Evolutionary conservation across 1,140 invertebrate species (phyloP), one percentile per base, ranked within the genome.

Genomic region (Eumeta japonica): DNA sequence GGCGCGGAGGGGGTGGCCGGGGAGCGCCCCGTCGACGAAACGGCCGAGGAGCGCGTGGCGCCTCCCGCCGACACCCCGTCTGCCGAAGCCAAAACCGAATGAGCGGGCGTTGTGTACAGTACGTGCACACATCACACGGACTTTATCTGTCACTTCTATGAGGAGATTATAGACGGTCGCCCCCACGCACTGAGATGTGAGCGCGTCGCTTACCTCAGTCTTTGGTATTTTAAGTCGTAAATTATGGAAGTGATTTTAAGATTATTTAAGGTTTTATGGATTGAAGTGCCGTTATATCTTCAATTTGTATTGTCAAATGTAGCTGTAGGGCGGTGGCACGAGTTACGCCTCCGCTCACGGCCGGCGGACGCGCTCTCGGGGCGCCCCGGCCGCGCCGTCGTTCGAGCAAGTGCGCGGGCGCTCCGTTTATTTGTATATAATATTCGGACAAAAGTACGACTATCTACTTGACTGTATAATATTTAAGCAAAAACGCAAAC

Each of bases 401-500:
- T 39, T 44, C 41, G 48, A 39, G 28, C 29, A 32, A 39, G 45
- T 30, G 41, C 38, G 41, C 46, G 46, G 49, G 53, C 50, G 53
- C 45, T 53, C 56, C 54, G 50, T 57, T 62, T 55, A 49, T 57
- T 62, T 61, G 57, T 62, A 61, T 68, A 61, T 72, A 72, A 66
- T n/a, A 71, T 67, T 67, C 55, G 58, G 56, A 62, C 58, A 55
- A 62, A 64, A 48, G 58, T 59, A 52, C 54, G 61, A 59, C 58
- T 63, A 57, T 62, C 59, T 65, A 62, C 50, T 63, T 62, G 64
- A 71, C 67, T 72, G 66, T 63, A n/a, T n/a, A 68, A 65, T 56
- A 51, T 58, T 72, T 72, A 67, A 68, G 67, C 63, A 71, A 63
- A 57, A 55, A 57, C 54, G 54, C 61, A 56, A 55, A 52, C 46